Evolutionary conservation across 2,797 vertebrate genomes (phyloP), one percentile per base, ranked within the genome.

Genomic region (Triplophysa yarkandensis): DNA sequence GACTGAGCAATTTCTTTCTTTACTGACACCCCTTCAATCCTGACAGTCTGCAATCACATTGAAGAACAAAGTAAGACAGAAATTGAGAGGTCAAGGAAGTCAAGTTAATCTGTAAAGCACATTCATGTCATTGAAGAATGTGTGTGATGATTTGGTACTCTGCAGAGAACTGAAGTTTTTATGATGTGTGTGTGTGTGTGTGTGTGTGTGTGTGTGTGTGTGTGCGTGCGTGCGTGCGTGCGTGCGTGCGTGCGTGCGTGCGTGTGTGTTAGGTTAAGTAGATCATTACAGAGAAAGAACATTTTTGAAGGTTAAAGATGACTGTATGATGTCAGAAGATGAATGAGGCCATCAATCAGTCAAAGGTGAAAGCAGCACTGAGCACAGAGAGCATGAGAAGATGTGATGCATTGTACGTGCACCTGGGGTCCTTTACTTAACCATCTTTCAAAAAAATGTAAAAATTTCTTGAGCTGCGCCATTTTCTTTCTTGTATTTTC

Each of bases 1-100:
- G 43, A 70, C 36, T 34, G 75, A 43, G 71, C 77, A 71, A 60
- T 79, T 57, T 81, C 68, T 39, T 75, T 50, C 69, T 57, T 71
- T 61, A 69, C 71, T 50, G 62, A 62, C 67, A 74, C 54, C 76
- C 69, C 58, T 71, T 71, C 69, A 68, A 73, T 70, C 77, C 61
- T 25, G 58, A 65, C 77, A 76, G 81, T 83, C 75, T 76, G 77
- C 71, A 73, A 67, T 83, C 76, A 78, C 82, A 74, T 83, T 73
- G 74, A 83, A 61, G 50, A 41, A 68, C 2, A 27, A 34, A 65
- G 9, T 16, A 23, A 25, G 21, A 6, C 17, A 0, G 9, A 11
- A 17, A 0, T 4, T 27, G 52, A 32, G 1, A 13, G 21, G 30
- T 32, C 21, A 54, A 43, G 19, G 27, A 43, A 63, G 58, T n/a